A percentile compares a stretch with the other conserved stretches of the same genome.
Evolutionary conservation across 2,797 vertebrate genomes (phyloP).

Genomic region (Poecilia gillii): DNA sequence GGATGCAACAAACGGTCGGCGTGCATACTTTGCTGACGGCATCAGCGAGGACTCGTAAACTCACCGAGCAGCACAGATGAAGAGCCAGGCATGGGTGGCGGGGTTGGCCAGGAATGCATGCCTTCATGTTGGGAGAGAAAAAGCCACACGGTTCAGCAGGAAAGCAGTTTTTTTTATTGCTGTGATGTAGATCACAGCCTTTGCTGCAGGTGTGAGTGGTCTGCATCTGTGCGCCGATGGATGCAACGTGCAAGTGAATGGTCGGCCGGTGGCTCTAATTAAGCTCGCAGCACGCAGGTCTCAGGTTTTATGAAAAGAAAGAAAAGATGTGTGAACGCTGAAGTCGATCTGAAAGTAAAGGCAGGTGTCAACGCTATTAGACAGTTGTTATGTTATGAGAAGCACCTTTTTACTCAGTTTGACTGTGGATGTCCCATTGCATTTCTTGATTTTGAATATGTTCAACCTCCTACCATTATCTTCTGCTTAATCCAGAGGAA

Average conservation of each 20-base stretch:
- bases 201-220: slow-evolving; percentile 58
- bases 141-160: slow-evolving; percentile 14
- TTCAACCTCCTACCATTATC: not conserved
- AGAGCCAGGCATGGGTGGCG: slow-evolving; percentile 20
- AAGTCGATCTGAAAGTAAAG: not conserved
- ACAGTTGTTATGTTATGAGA: not conserved
- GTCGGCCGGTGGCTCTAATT: not conserved
- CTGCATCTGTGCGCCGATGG: slow-evolving; percentile 31
- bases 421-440: not conserved
- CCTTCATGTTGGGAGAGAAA: slow-evolving; percentile 47
- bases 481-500: not conserved
- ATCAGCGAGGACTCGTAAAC: slow-evolving; percentile 65
- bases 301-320: not conserved
- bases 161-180: slow-evolving; percentile 16
- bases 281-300: not conserved
- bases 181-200: slow-evolving; percentile 56
- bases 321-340: not conserved
- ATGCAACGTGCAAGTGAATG: not conserved
- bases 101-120: slow-evolving; percentile 58
- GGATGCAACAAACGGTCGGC: slow-evolving; percentile 14
- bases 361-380: not conserved
- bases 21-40: slow-evolving; percentile 51
- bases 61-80: slow-evolving; percentile 61
- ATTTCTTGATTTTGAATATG: not conserved
- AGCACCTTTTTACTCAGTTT: not conserved